These are phyloP conservation scores for Solenopsis invicta DNA, from an alignment of 1,140 invertebrate species.

Conservation along the genomic window DNA sequence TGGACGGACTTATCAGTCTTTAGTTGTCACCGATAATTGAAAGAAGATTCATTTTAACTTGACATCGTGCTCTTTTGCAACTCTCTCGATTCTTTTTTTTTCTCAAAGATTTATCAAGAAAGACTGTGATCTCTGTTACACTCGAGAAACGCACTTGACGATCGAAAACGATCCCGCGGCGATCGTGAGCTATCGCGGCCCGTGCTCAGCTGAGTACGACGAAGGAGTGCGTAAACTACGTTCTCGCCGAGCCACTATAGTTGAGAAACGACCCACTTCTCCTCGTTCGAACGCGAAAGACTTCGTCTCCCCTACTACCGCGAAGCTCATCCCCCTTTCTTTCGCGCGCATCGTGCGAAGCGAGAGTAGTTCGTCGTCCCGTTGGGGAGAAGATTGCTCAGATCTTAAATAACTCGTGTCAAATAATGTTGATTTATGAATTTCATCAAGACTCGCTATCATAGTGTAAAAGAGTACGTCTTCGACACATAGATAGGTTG, in stretches of 20 bases:
- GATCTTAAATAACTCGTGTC: constrained; percentile 25
- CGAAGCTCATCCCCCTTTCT: constrained; percentile 73
- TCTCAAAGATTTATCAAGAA: background rate
- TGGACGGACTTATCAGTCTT: background rate
- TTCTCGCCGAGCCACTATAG: constrained; percentile 82
- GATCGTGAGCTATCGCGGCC: constrained; percentile 51
- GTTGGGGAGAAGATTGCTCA: background rate
- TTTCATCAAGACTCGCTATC: background rate
- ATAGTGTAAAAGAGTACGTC: background rate
- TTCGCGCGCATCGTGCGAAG: constrained; percentile 44
- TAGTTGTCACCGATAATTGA: background rate
- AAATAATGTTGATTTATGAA: constrained; percentile 30
- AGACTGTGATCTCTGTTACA: background rate
- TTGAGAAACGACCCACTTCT: constrained; percentile 86
- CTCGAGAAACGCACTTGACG: constrained; percentile 19
- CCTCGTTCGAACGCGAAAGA: constrained; percentile 74
- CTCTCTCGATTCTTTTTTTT: background rate
- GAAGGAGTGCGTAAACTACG: constrained; percentile 81
- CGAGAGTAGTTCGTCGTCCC: constrained; percentile 53
- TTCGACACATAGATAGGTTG: background rate
- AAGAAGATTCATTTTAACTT: background rate
- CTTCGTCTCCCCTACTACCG: constrained; percentile 77
- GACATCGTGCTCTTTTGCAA: background rate
- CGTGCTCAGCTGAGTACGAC: constrained; percentile 78
- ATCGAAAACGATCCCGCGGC: constrained; percentile 56